These are phyloP conservation scores for Diarsia brunnea DNA, from an alignment of 2,888 invertebrate species.

Conservation along the genomic window DNA sequence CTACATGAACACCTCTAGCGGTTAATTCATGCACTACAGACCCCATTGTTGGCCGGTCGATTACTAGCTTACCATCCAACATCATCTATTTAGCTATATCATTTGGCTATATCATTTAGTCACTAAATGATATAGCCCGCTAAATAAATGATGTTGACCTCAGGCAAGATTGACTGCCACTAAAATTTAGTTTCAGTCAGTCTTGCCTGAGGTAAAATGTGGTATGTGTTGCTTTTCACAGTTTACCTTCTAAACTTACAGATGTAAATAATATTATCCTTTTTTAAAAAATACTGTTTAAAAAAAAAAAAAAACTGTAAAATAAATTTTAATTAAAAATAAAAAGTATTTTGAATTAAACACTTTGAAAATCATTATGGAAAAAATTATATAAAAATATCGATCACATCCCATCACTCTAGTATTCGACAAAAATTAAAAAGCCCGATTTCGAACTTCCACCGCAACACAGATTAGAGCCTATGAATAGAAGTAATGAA, in stretches of 20 bases:
- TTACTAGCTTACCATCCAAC: not conserved
- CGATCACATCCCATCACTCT: rapidly evolving
- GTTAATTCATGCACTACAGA: too few relatives aligned
- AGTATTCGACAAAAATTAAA: not conserved
- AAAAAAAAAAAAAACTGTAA: too few relatives aligned
- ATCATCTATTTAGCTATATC: not conserved
- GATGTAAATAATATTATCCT: too few relatives aligned
- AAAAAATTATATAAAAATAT: not conserved
- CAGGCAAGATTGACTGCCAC: too few relatives aligned
- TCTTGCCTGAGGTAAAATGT: not conserved
- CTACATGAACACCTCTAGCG: too few relatives aligned
- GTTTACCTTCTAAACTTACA: too few relatives aligned
- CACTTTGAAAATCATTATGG: not conserved
- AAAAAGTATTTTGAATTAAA: too few relatives aligned
- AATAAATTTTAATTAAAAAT: too few relatives aligned
- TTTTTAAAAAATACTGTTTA: too few relatives aligned
- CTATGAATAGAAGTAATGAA: slow-evolving; percentile 90
- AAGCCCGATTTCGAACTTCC: slow-evolving; percentile 52
- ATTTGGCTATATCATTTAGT: not conserved
- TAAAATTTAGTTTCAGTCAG: too few relatives aligned
- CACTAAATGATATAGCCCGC: too few relatives aligned
- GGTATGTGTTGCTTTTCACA: not conserved
- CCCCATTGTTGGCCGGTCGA: not conserved
- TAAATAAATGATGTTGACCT: too few relatives aligned
- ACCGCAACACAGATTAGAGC: slow-evolving; percentile 86